Conservation (phyloP, 2,888 invertebrate genomes). For the Caenorhabditis plicata region DNA sequence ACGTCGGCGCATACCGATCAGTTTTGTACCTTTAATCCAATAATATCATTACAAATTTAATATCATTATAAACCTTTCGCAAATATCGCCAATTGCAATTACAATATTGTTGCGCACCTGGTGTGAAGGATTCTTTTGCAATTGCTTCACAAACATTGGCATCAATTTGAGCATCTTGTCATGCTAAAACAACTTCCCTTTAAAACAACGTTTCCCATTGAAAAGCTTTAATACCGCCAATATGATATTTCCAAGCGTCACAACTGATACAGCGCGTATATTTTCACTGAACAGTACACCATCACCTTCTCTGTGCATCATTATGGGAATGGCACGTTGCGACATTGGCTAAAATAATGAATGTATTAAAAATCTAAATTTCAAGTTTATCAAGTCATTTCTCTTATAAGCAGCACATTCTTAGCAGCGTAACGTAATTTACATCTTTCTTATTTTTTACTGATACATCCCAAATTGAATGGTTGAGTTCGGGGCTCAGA, state of each 20-base stretch:
- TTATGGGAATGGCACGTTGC: slow-evolving; percentile 1
- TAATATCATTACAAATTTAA: not conserved
- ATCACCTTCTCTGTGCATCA: not conserved
- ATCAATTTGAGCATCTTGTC: slow-evolving; percentile 21
- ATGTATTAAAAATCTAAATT: too few relatives aligned
- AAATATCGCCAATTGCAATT: slow-evolving; percentile 18
- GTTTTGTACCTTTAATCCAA: slow-evolving; percentile 16
- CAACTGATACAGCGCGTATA: slow-evolving; percentile 14
- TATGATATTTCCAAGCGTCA: slow-evolving; percentile 24
- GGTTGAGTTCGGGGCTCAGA: too few relatives aligned
- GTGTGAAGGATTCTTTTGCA: slow-evolving; percentile 19
- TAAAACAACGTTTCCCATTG: too few relatives aligned
- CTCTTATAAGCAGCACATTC: too few relatives aligned
- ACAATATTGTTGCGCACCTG: slow-evolving; percentile 27
- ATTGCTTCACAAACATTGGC: slow-evolving; percentile 21
- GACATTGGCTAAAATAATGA: too few relatives aligned
- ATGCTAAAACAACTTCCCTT: slow-evolving; percentile 4
- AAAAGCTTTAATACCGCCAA: slow-evolving; percentile 8
- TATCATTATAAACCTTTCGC: slow-evolving; percentile 6
- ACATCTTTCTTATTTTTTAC: too few relatives aligned
- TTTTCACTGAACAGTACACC: slow-evolving; percentile 17
- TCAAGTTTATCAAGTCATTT: too few relatives aligned
- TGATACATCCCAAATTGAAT: too few relatives aligned
- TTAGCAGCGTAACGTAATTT: too few relatives aligned
- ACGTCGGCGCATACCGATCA: slow-evolving; percentile 15